Evolutionary conservation across 1,140 invertebrate species (phyloP).

Genomic region (Mya arenaria): DNA sequence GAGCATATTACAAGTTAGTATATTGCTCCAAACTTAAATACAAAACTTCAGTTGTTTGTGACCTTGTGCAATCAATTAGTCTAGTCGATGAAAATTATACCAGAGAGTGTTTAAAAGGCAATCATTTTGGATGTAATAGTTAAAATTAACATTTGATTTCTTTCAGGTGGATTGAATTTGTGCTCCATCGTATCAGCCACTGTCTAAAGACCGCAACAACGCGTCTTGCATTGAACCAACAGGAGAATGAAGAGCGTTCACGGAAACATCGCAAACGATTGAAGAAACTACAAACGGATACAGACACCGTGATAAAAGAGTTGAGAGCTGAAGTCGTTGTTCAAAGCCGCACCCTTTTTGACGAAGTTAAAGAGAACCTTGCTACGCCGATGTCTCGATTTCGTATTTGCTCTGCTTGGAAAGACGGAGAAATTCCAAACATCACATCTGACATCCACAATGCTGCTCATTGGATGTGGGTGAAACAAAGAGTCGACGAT

Average conservation of each 20-base stretch:
- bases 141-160: no score
- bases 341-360: neutral
- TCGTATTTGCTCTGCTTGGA: slow-evolving; percentile 8
- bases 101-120: no score
- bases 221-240: slow-evolving; percentile 48
- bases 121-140: no score
- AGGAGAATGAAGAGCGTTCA: slow-evolving; percentile 57
- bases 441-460: neutral
- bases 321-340: slow-evolving; percentile 39
- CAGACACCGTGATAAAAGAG: slow-evolving; percentile 46
- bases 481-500: slow-evolving; percentile 31
- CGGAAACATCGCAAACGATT: slow-evolving; percentile 43
- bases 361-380: slow-evolving; percentile 16
- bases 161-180: slow-evolving; percentile 69
- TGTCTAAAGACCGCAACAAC: slow-evolving; percentile 56
- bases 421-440: slow-evolving; percentile 8
- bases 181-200: slow-evolving; percentile 53
- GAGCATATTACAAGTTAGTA: slow-evolving; percentile 63
- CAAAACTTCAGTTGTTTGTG: no score
- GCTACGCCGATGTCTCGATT: slow-evolving; percentile 1
- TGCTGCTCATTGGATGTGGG: slow-evolving; percentile 18
- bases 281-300: slow-evolving; percentile 49
- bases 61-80: no score
- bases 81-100: no score
- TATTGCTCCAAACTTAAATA: no score